Base-by-base conservation (phyloP, 2,797 vertebrate species). In the Lindbergichthys nudifrons region DNA sequence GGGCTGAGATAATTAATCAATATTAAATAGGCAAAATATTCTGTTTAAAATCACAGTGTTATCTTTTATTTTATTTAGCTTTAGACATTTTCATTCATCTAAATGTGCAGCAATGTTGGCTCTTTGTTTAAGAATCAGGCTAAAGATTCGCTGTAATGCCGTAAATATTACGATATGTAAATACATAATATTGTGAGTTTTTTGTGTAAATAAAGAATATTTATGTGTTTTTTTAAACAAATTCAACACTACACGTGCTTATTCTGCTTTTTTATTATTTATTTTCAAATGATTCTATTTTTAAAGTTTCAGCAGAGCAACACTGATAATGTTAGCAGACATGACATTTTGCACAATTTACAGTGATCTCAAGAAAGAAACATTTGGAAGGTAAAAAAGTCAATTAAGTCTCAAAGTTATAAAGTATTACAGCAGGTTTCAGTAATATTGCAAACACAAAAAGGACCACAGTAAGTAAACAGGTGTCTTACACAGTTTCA, bases 161-260 rank as follows among this genome's bases (percentile, higher is more conserved):
- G 84, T 47, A 77, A 63, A 62, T 65, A 67, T 16, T 16, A 36
- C 8, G 32, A 36, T 9, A 4, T 89, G 81, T 89, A 86, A 81
- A 90, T 89, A 85, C n/a, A 77, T 80, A 1, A 63, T 52, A 78
- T 67, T 74, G 15, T 82, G 8, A n/a, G 79, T 53, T 87, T 87
- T 73, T 77, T 81, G 50, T 68, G 61, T 86, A 66, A 87, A 87
- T 88, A 89, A 89, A 82, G 8, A 61, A 71, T 93, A 92, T 90
- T 91, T 91, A 45, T 47, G 36, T 41, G 1, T 58, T 53, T 68
- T 79, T 19, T 77, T 16, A 14, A 23, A 19, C 47, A 50, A 50
- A n/a, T 11, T 1, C 60, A 6, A 68, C 36, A 66, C 4, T 39
- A 12, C n/a, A 65, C 30, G 4, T 11, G 3, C 8, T 2, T 13